Base-by-base conservation (phyloP, 1,140 invertebrate genomes). In the Zaprionus lachaisei region DNA sequence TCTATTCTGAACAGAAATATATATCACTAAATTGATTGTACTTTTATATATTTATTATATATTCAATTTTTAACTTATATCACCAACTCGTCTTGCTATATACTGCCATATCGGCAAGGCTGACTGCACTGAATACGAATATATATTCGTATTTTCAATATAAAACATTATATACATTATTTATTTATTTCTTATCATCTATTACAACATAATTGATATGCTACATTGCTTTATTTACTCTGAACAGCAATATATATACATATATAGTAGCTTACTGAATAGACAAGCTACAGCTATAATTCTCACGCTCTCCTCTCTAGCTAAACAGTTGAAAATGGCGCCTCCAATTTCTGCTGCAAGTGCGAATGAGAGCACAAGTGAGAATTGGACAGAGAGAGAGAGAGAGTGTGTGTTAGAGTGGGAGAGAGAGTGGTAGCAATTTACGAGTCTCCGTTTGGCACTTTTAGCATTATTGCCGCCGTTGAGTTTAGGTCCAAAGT, bases 381-480 rank as follows among this genome's bases (percentile, higher is more conserved):
- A 17, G 41, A 47, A 17, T 17, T 17, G 11, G n/a, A 47, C 6
- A 17, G n/a, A 51, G 47, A 22, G 47, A 4, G 17, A 22, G 9
- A 12, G 47, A 22, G 17, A 22, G 20, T 11, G 68, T 34, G 54
- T 17, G 44, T n/a, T 15, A 5, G 24, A 7, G 54, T 9, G 54
- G 0, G 54, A 14, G 54, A 15, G 54, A 28, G 26, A 56, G 26
- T 56, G 44, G 55, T 37, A 34, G 72, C 84, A 90, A 87, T 87
- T 87, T 87, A 87, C 85, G 84, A 90, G 85, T 84, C 84, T 90
- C 84, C 70, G 81, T 87, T 89, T 89, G 84, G 84, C 84, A 87
- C 84, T 87, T 87, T 87, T 63, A 70, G 81, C 84, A 87, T 87
- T 87, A 87, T 87, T 87, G 84, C 85, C 28, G 17, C 41, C 22